Conservation (phyloP, 2,113 vertebrate genomes). For the Petrocephalus zakoni region DNA sequence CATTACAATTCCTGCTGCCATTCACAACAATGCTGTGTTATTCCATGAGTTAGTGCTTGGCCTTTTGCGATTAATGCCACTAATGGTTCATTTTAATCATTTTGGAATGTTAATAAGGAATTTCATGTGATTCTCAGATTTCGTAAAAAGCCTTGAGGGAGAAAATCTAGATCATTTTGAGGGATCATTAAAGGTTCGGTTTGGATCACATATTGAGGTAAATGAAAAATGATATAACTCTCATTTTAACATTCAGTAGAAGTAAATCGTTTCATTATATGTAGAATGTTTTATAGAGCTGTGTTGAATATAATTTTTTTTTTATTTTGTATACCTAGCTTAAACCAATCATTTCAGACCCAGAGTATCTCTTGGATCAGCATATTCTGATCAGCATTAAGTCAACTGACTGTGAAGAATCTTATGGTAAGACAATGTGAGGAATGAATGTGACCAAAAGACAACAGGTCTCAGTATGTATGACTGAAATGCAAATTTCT, state of each 20-base stretch:
- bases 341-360: slow-evolving; percentile 93
- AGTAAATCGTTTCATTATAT: background rate
- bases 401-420: slow-evolving; percentile 89
- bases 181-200: slow-evolving; percentile 81
- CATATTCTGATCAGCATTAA: slow-evolving; percentile 94
- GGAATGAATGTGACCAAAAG: background rate
- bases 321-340: slow-evolving; percentile 64
- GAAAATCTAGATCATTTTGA: slow-evolving; percentile 78
- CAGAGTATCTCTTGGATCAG: slow-evolving; percentile 90
- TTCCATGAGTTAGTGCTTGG: background rate
- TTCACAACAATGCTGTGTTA: background rate
- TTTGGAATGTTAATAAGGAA: background rate
- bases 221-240: slow-evolving; percentile 17
- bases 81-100: background rate
- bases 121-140: slow-evolving; percentile 59
- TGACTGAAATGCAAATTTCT: background rate
- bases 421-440: slow-evolving; percentile 72
- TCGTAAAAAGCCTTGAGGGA: slow-evolving; percentile 85
- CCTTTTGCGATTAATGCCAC: slow-evolving; percentile 5
- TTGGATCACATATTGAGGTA: slow-evolving; percentile 82
- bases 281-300: background rate
- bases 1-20: background rate
- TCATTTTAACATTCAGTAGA: background rate
- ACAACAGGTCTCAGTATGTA: background rate
- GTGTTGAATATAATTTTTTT: background rate